Evolutionary conservation across 2,888 invertebrate genomes (phyloP), one percentile per base, ranked within the genome.

Genomic region (Mactromeris polynyma): DNA sequence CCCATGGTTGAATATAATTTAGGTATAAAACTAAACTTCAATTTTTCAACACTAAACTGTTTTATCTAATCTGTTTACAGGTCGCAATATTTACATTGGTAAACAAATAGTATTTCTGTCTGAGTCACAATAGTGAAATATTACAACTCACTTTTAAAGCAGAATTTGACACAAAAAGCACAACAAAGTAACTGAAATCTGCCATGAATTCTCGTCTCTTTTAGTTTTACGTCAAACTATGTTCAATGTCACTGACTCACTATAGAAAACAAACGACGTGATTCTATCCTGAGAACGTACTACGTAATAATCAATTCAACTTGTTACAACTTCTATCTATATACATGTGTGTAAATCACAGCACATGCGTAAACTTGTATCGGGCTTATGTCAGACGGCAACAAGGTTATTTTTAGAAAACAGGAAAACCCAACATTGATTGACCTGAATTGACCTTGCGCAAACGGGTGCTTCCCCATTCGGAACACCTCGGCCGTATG

Each of bases 381-480:
- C 26, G 4, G 0, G 73, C 31, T 73, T 73, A 73, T 73, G 73
- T 73, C 73, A 73, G 73, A 73, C 36, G 36, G 73, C 36, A 73
- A 73, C 73, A 73, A 73, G 36, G 17, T 36, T 73, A 73, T 73
- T 73, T 73, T 73, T 73, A 73, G 73, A 73, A 33, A n/a, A 11
- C 14, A n/a, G 73, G 73, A 33, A 73, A 73, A 73, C 73, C 73
- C 73, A 73, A 64, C 58, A 64, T 64, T n/a, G 58, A 64, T 51
- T 64, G 58, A 64, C 58, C 58, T 64, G 58, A 64, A 9, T 26
- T 64, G 58, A 64, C 58, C 26, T 64, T 26, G n/a, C 26, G 26
- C 26, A 9, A 9, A 26, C 6, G 26, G 26, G 9, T 0, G 0
- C 3, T 64, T 26, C 58, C 58, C 26, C 3, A 3, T 2, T 46